Conservation (phyloP, 2,113 vertebrate species). For the Bathybates hornii region DNA sequence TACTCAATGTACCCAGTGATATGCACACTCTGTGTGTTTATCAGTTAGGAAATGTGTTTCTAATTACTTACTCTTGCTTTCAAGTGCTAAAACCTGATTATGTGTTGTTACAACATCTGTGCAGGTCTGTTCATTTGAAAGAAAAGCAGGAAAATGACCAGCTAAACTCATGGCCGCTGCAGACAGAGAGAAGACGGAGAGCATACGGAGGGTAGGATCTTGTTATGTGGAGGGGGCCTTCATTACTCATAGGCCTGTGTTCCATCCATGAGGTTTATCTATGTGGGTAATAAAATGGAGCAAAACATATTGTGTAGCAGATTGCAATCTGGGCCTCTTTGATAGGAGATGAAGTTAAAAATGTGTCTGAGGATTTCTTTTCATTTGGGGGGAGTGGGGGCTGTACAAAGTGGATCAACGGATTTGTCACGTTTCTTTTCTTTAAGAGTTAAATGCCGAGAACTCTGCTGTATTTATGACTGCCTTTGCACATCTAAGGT, state of each 20-base stretch:
- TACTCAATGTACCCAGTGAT: neutral
- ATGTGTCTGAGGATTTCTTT: conserved; percentile 43
- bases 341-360: conserved; percentile 64
- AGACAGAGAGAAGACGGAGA: conserved; percentile 29
- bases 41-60: neutral
- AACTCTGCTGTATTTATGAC: neutral
- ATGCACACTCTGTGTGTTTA: neutral
- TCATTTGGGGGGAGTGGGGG: neutral
- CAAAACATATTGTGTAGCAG: conserved; percentile 71
- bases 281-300: conserved; percentile 68
- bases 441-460: conserved; percentile 3
- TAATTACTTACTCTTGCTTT: conserved; percentile 2
- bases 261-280: conserved; percentile 64
- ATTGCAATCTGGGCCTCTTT: conserved; percentile 69
- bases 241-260: conserved; percentile 56
- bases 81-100: conserved; percentile 9
- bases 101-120: conserved; percentile 14
- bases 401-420: conserved; percentile 22
- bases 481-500: neutral
- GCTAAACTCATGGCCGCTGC: conserved; percentile 1
- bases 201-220: conserved; percentile 47
- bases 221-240: conserved; percentile 50
- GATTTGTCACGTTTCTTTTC: conserved; percentile 38
- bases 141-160: conserved; percentile 22
- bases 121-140: neutral